A percentile compares a stretch with the other conserved stretches of the same genome.
Evolutionary conservation across 2,113 vertebrate species (phyloP).

Genomic region (Caloenas nicobarica): DNA sequence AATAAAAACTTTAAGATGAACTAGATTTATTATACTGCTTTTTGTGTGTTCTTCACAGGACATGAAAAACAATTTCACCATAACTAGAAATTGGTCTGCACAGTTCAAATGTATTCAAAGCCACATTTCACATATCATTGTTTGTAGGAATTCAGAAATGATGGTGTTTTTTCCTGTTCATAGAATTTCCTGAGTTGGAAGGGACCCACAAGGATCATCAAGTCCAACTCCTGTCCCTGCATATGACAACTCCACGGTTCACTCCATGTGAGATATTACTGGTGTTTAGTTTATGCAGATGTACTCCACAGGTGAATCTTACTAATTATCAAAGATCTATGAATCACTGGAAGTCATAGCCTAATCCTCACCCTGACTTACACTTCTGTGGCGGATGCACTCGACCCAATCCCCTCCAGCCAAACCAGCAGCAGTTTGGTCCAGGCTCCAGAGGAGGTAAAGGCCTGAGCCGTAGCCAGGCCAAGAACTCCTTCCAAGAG

Average conservation of each 20-base stretch:
- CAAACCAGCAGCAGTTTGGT: no score
- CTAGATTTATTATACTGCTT: background rate
- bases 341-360: background rate
- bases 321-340: background rate
- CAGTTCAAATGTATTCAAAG: background rate
- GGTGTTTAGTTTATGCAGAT: background rate
- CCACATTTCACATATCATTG: background rate
- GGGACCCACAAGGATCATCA: no score
- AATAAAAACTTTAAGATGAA: background rate
- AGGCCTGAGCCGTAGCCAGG: no score
- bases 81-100: background rate
- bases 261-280: background rate
- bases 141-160: background rate
- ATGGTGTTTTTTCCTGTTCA: background rate
- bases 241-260: no score
- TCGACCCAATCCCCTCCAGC: no score
- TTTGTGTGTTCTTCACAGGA: background rate
- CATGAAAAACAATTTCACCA: background rate
- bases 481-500: no score
- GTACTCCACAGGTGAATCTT: background rate
- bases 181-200: no score
- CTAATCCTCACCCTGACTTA: background rate
- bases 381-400: background rate
- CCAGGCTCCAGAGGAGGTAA: no score
- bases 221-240: no score